phyloP scores from a whole-genome alignment of 2,888 invertebrate species.

The Dendrolimus houi region DNA sequence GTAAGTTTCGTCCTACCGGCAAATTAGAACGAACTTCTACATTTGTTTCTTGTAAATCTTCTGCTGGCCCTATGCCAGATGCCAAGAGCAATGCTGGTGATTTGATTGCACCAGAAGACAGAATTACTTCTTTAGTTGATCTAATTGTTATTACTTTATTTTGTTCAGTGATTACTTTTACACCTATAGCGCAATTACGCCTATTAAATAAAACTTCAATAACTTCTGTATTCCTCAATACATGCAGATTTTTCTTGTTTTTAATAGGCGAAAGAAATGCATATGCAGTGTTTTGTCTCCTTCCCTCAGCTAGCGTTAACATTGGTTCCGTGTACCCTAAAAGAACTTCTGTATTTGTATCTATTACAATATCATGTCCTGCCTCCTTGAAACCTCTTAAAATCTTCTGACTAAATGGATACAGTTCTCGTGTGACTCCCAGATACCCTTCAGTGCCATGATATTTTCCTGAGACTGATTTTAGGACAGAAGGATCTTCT shows the following conservation, averaged over 20 bases:
- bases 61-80: constrained; percentile 60
- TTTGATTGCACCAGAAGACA: constrained; percentile 60
- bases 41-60: constrained; percentile 33
- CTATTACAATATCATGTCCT: constrained; percentile 40
- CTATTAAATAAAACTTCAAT: constrained; percentile 63
- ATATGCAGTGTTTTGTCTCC: constrained; percentile 59
- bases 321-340: constrained; percentile 60
- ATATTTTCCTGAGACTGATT: constrained; percentile 15
- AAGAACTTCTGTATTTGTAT: constrained; percentile 41
- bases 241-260: constrained; percentile 33
- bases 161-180: constrained; percentile 35
- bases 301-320: constrained; percentile 51
- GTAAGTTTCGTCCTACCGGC: constrained; percentile 56
- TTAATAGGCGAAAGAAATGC: constrained; percentile 50
- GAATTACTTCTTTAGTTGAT: constrained; percentile 56
- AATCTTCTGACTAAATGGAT: constrained; percentile 19
- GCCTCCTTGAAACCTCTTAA: constrained; percentile 48
- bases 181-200: constrained; percentile 50
- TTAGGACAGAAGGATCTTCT: constrained; percentile 14
- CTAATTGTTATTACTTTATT: constrained; percentile 22
- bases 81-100: constrained; percentile 62
- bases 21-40: constrained; percentile 46
- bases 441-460: constrained; percentile 52
- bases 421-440: constrained; percentile 33
- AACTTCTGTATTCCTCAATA: constrained; percentile 59